A percentile compares a stretch with the other conserved stretches of the same genome.
Evolutionary conservation across 1,140 invertebrate genomes (phyloP).

Genomic region (Lepidostoma basale): DNA sequence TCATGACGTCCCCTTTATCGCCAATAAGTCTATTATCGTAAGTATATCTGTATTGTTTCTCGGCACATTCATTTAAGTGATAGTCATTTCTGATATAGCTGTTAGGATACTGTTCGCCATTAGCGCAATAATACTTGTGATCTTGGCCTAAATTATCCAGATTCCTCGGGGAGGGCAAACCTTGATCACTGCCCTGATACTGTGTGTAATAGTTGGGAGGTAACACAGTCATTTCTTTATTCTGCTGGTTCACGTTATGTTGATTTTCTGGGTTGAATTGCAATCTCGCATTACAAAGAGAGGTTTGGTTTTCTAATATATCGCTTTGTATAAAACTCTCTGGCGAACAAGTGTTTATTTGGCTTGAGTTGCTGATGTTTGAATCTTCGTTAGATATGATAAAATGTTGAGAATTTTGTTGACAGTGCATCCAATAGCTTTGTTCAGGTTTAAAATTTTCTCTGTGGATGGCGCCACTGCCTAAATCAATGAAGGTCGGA

Average conservation of each 20-base stretch:
- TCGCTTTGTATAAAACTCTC: slow-evolving; percentile 55
- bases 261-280: slow-evolving; percentile 31
- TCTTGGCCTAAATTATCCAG: slow-evolving; percentile 28
- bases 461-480: slow-evolving; percentile 68
- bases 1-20: slow-evolving; percentile 33
- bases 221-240: slow-evolving; percentile 20
- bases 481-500: slow-evolving; percentile 72
- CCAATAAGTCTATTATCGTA: slow-evolving; percentile 40
- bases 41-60: slow-evolving; percentile 39
- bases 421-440: slow-evolving; percentile 57
- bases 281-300: slow-evolving; percentile 31
- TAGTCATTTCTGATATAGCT: slow-evolving; percentile 34
- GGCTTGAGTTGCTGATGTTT: slow-evolving; percentile 61
- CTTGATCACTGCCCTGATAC: slow-evolving; percentile 24
- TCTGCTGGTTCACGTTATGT: slow-evolving; percentile 20
- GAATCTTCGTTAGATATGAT: slow-evolving; percentile 54
- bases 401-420: slow-evolving; percentile 50
- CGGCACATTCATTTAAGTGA: slow-evolving; percentile 23
- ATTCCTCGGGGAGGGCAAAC: slow-evolving; percentile 1
- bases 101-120: slow-evolving; percentile 23
- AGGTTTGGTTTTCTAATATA: slow-evolving; percentile 27
- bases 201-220: slow-evolving; percentile 34
- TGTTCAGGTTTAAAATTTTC: slow-evolving; percentile 62
- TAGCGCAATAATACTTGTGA: slow-evolving; percentile 37
- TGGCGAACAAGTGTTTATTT: slow-evolving; percentile 49